Base-by-base conservation (phyloP, 2,888 invertebrate genomes). In the Gymnocheta viridis region DNA sequence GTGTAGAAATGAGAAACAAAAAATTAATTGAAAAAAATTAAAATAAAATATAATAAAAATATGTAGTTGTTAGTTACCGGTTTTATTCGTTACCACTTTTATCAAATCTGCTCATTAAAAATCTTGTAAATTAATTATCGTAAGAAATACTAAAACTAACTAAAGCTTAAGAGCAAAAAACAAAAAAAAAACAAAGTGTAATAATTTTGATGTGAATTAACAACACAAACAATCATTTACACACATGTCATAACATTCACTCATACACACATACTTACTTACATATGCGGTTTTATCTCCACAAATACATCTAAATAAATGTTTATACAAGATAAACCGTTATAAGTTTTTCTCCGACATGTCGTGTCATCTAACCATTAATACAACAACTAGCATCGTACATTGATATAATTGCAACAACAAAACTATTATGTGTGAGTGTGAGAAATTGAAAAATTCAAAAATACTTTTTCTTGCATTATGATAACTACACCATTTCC, bases 351-450 rank as follows among this genome's bases (percentile, higher is more conserved):
- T 29, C 54, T 35, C 19, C 24, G 24, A 41, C 12, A 47, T 78
- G 78, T 81, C 84, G 24, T 84, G 84, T 64, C 73, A 69, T 73
- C 72, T 58, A 62, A n/a, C 32, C 73, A 81, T 84, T 78, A 84
- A 76, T 32, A 47, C 66, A 66, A 62, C 56, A 56, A 58, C 62
- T 29, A 47, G 38, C n/a, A 10, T 27, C 17, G n/a, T 64, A 47
- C 29, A 58, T 29, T 7, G 44, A 19, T 44, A 58, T 70, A 47
- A 70, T 70, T 58, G 19, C 62, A 73, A 60, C 49, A 49, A 49
- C 47, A 62, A 69, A 56, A 56, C 10, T 29, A 41, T 17, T 12
- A 32, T 56, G 10, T 32, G 4, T 32, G 56, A 19, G 10, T 56
- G 17, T 10, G 17, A 29, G 32, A 32, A 27, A 27, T 51, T 12